phyloP scores from a whole-genome alignment of 1,140 invertebrate species.

The Coelopa frigida region DNA sequence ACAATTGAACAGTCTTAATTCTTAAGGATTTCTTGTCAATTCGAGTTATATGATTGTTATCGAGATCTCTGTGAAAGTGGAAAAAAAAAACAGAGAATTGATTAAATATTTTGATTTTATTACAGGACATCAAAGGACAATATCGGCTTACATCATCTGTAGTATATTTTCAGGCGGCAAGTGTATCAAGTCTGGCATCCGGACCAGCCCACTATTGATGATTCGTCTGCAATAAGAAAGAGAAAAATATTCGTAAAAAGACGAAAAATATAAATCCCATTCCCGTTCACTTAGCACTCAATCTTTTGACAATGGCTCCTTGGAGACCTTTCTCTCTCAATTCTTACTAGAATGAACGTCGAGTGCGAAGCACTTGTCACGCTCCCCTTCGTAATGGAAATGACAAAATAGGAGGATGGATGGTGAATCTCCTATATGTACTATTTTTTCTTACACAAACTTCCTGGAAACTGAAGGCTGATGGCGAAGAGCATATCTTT shows the following conservation, averaged over 20 bases:
- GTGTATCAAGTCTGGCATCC: conserved; percentile 47
- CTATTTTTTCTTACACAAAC: too few species aligned
- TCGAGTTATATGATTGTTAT: conserved; percentile 50
- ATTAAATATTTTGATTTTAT: conserved; percentile 9
- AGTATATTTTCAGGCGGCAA: conserved; percentile 47
- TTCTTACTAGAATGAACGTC: too few species aligned
- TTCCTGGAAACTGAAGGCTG: too few species aligned
- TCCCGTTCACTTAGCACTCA: too few species aligned
- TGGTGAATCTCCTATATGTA: too few species aligned
- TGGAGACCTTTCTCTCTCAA: too few species aligned
- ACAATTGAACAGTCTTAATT: conserved; percentile 53
- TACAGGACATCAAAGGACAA: background rate
- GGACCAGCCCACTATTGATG: conserved; percentile 48
- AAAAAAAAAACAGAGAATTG: conserved; percentile 10
- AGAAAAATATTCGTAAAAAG: too few species aligned
- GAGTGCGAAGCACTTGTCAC: too few species aligned
- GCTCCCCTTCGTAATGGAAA: too few species aligned
- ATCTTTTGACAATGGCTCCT: too few species aligned
- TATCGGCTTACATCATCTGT: conserved; percentile 54
- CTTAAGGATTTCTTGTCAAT: conserved; percentile 48
- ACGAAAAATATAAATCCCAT: too few species aligned
- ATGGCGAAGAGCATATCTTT: background rate
- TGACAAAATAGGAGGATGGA: too few species aligned
- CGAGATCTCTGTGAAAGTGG: conserved; percentile 48
- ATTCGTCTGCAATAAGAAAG: conserved; percentile 48